Conservation (phyloP, 2,113 vertebrate genomes). For the Variabilichromis moorii region DNA sequence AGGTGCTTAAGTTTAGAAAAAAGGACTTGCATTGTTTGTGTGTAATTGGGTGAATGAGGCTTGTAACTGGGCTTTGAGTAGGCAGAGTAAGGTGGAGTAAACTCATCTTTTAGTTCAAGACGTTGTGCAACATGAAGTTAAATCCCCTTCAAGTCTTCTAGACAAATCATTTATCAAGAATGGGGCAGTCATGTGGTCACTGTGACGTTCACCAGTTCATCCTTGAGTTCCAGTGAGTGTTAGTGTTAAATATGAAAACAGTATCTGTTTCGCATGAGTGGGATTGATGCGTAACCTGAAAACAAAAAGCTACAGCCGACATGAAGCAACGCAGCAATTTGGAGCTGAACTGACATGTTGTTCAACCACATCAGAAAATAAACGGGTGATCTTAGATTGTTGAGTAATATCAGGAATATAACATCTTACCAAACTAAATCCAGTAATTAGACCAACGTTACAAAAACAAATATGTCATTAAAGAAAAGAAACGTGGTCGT, state of each 20-base stretch:
- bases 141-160: background rate
- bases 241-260: background rate
- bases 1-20: background rate
- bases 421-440: background rate
- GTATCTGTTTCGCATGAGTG: background rate
- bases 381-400: background rate
- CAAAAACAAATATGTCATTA: background rate
- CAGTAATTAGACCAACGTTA: background rate
- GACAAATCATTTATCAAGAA: background rate
- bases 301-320: fast-evolving
- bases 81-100: fast-evolving
- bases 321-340: background rate
- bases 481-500: background rate
- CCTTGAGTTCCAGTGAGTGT: background rate
- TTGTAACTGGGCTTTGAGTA: background rate
- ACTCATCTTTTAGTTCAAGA: background rate
- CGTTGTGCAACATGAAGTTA: background rate
- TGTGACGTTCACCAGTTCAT: background rate
- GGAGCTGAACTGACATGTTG: background rate
- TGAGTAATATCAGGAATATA: background rate
- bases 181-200: background rate
- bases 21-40: background rate
- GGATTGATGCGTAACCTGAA: background rate
- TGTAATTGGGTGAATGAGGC: background rate
- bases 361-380: background rate